Conservation (phyloP, 92 coral and sea anemone species). For the Plumapathes pennacea region DNA sequence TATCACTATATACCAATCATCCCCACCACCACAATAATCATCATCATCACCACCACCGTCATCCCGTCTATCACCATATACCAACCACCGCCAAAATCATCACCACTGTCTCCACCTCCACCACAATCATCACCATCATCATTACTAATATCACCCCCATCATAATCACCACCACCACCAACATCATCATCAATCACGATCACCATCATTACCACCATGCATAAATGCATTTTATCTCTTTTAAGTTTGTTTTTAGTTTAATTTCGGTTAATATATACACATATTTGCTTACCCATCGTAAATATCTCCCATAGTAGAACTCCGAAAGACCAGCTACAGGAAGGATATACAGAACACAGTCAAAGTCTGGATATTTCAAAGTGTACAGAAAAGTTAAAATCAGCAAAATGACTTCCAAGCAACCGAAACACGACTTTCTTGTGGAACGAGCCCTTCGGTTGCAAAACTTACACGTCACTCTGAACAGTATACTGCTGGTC, state of each 20-base stretch:
- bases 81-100: neutral
- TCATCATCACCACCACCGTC: neutral
- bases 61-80: neutral
- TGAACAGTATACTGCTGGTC: conserved; percentile 91
- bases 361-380: no score
- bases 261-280: no score
- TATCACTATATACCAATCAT: no score
- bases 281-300: conserved; percentile 68
- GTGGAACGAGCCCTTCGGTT: no score
- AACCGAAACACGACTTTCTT: no score
- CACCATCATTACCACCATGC: neutral
- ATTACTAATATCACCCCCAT: no score
- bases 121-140: neutral
- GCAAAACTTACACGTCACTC: conserved; percentile 91
- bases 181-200: no score
- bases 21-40: neutral
- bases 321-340: conserved; percentile 82
- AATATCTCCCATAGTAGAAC: conserved; percentile 83
- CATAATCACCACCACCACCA: no score
- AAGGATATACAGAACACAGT: neutral
- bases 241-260: no score
- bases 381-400: no score
- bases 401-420: no score
- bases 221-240: no score
- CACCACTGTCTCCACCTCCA: neutral